Percentiles rank a stretch among this genome's conserved stretches.
phyloP scores from a whole-genome alignment of 2,888 invertebrate genomes.

The Caenorhabditis zanzibari region DNA sequence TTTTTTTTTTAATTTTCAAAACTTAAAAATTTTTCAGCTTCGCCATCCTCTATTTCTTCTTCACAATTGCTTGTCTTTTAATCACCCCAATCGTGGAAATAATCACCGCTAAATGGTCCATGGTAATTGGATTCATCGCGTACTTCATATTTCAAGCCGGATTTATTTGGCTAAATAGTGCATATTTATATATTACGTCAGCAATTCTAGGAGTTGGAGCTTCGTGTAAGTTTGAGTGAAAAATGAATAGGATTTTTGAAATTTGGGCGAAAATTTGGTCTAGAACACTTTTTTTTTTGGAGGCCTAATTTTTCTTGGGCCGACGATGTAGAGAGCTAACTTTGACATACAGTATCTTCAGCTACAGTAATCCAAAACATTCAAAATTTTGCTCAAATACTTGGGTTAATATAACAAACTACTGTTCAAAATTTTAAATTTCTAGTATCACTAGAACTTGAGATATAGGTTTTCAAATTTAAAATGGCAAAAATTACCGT shows the following conservation, averaged over 20 bases:
- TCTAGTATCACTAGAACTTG: too few relatives aligned
- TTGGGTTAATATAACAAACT: too few relatives aligned
- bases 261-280: too few relatives aligned
- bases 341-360: too few relatives aligned
- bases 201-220: constrained; percentile 57
- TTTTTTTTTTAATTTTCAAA: background rate
- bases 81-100: constrained; percentile 58
- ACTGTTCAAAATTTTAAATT: too few relatives aligned
- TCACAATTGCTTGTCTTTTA: constrained; percentile 59
- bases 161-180: constrained; percentile 40
- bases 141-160: constrained; percentile 55
- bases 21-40: constrained; percentile 44
- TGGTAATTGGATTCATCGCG: constrained; percentile 50
- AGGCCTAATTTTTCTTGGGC: too few relatives aligned
- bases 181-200: constrained; percentile 44
- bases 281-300: too few relatives aligned
- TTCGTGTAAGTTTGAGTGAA: constrained; percentile 41
- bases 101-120: constrained; percentile 62
- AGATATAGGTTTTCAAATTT: too few relatives aligned
- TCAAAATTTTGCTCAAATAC: too few relatives aligned
- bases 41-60: constrained; percentile 64
- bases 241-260: background rate
- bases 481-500: too few relatives aligned
- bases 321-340: too few relatives aligned
- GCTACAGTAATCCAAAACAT: too few relatives aligned